Conservation (phyloP, 2,888 invertebrate species). For the Heliconius charithonia region DNA sequence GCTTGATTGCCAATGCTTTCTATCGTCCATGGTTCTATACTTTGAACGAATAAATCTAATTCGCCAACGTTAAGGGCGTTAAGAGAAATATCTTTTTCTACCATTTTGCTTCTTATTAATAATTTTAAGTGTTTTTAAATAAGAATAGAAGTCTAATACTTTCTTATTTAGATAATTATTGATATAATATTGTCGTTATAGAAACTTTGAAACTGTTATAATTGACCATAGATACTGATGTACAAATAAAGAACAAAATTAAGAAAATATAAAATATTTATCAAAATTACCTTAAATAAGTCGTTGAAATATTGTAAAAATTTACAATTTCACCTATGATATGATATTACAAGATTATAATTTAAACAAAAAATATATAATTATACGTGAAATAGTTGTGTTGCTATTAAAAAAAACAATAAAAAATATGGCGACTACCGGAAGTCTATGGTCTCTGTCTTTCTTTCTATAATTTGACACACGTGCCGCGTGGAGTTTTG, state of each 20-base stretch:
- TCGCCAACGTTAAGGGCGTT: conserved; percentile 87
- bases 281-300: not conserved
- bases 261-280: not conserved
- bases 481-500: conserved; percentile 84
- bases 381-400: conserved; percentile 38
- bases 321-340: too few relatives aligned
- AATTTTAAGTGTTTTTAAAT: not conserved
- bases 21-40: conserved; percentile 86
- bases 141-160: not conserved
- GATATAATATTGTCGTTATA: conserved; percentile 52
- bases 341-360: too few relatives aligned
- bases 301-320: not conserved
- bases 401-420: conserved; percentile 62
- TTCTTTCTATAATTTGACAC: conserved; percentile 82
- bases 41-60: conserved; percentile 89
- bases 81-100: conserved; percentile 74
- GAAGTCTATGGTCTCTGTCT: conserved; percentile 72
- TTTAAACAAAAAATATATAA: not conserved
- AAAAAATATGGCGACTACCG: conserved; percentile 69
- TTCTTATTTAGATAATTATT: not conserved
- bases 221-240: not conserved
- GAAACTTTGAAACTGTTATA: conserved; percentile 51
- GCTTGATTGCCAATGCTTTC: conserved; percentile 86
- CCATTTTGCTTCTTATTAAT: conserved; percentile 64
- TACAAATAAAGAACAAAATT: not conserved